Evolutionary conservation across 2,888 invertebrate genomes (phyloP).

Genomic region (Merodon equestris): DNA sequence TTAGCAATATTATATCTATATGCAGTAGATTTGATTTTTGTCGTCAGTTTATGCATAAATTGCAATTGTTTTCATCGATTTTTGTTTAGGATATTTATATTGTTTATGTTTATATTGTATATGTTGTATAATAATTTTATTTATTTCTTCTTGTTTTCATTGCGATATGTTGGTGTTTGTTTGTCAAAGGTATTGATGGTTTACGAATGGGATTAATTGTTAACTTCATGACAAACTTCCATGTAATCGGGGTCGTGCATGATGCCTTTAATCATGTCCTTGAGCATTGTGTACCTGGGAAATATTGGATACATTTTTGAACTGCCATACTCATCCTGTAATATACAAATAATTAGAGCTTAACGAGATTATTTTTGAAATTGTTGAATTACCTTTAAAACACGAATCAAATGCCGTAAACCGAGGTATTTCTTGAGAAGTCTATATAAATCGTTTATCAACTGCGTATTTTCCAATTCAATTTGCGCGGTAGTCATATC

Average conservation of each 20-base stretch:
- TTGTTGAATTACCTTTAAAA: constrained; percentile 85
- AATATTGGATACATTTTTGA: constrained; percentile 96
- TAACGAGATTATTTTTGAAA: neutral
- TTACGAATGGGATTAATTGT: constrained; percentile 77
- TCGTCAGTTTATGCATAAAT: constrained; percentile 48
- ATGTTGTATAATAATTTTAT: no score
- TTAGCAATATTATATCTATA: constrained; percentile 26
- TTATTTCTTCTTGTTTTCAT: constrained; percentile 13
- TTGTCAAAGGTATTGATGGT: constrained; percentile 18
- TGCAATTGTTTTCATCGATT: constrained; percentile 14
- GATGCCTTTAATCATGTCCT: constrained; percentile 98
- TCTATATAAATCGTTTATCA: constrained; percentile 95
- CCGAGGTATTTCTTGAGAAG: constrained; percentile 95
- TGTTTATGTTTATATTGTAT: no score
- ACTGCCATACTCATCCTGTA: constrained; percentile 91
- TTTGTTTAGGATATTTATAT: neutral
- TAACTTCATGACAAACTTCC: constrained; percentile 96
- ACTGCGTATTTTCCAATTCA: constrained; percentile 94
- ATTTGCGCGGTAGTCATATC: constrained; percentile 96
- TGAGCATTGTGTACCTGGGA: constrained; percentile 96
- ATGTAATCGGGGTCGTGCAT: constrained; percentile 98
- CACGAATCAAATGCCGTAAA: constrained; percentile 91
- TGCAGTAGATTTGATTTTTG: constrained; percentile 37
- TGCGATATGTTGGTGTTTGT: constrained; percentile 49
- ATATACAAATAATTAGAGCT: neutral